phyloP scores from a whole-genome alignment of 2,113 vertebrate species.

The Macrotis lagotis region DNA sequence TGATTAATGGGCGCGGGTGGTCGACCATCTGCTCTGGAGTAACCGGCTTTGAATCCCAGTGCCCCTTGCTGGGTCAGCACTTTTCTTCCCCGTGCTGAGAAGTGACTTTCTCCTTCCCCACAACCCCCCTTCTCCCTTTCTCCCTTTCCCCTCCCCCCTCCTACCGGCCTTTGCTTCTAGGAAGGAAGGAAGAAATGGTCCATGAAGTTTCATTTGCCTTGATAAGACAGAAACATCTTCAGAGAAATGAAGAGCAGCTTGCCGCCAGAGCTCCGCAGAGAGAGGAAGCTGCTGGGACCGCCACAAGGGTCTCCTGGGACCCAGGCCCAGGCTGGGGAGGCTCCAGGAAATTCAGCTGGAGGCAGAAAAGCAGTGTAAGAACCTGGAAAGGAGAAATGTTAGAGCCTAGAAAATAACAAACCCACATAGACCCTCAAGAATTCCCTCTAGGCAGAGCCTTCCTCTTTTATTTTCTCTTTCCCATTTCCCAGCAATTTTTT shows the following conservation, averaged over 20 bases:
- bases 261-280: conserved; percentile 17
- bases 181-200: conserved; percentile 78
- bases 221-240: conserved; percentile 53
- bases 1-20: conserved; percentile 82
- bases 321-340: not conserved
- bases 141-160: conserved; percentile 52
- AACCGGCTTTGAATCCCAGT: conserved; percentile 79
- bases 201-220: conserved; percentile 80
- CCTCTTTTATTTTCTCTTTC: conserved; percentile 30
- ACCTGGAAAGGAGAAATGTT: conserved; percentile 45
- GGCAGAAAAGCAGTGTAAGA: conserved; percentile 7
- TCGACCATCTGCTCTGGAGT: conserved; percentile 80
- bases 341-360: not conserved
- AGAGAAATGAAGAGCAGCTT: conserved; percentile 39
- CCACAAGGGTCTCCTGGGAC: not conserved
- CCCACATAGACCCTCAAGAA: not conserved
- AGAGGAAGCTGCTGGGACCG: not conserved
- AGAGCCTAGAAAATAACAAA: conserved; percentile 31
- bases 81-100: conserved; percentile 78
- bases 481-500: not conserved
- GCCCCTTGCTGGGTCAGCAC: conserved; percentile 84
- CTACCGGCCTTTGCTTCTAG: conserved; percentile 70
- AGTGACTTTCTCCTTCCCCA: conserved; percentile 79
- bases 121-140: not conserved
- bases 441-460: not conserved